These are phyloP conservation scores for Hyperoplus immaculatus DNA, from an alignment of 2,797 vertebrate species.

Conservation along the genomic window DNA sequence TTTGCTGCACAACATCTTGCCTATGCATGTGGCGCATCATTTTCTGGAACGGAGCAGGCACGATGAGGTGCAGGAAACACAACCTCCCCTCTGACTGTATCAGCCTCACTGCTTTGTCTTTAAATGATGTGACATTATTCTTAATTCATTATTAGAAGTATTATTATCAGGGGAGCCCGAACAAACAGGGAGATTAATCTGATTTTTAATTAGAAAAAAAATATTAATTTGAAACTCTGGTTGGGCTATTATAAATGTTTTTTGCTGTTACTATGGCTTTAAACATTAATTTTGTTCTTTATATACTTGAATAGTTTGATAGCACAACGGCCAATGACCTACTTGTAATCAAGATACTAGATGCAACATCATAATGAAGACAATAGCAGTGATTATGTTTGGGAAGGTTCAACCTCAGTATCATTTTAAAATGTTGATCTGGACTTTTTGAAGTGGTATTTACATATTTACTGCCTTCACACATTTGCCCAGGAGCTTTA, in stretches of 20 bases:
- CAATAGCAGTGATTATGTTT: too few relatives aligned
- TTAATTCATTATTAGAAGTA: too few relatives aligned
- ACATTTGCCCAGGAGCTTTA: conserved; percentile 81
- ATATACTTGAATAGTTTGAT: background rate
- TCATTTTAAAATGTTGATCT: background rate
- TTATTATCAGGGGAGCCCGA: background rate
- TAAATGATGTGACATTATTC: background rate
- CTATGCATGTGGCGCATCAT: conserved; percentile 82
- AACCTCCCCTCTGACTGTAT: background rate
- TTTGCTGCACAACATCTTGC: conserved; percentile 86
- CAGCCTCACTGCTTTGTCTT: too few relatives aligned
- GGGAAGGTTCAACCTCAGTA: background rate
- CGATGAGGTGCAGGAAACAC: conserved; percentile 74
- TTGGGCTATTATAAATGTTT: background rate
- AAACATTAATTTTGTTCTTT: background rate
- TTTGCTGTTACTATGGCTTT: background rate
- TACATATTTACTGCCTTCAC: background rate
- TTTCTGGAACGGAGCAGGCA: conserved; percentile 85
- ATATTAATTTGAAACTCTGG: background rate
- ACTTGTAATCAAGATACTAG: too few relatives aligned
- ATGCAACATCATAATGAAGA: too few relatives aligned
- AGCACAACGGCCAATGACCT: background rate
- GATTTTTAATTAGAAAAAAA: background rate
- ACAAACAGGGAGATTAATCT: background rate
- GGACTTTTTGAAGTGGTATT: background rate